Percentiles rank a stretch among this genome's conserved stretches.
These are phyloP conservation scores for Nipponacmea schrenckii DNA, from an alignment of 2,888 invertebrate genomes.

Conservation along the genomic window DNA sequence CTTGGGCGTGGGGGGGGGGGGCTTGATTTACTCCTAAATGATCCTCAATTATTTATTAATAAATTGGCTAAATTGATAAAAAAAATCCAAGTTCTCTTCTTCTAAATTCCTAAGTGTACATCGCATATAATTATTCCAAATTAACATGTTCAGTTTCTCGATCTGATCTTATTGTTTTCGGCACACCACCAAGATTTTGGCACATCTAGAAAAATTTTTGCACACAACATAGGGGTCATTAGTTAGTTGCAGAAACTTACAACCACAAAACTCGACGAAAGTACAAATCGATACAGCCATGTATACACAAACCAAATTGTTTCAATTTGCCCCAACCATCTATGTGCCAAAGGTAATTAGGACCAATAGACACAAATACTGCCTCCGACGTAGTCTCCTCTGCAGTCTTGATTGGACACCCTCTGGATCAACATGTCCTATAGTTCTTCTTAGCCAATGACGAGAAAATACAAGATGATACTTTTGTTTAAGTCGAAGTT, in stretches of 20 bases:
- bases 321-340: conserved; percentile 16
- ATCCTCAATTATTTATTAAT: no score
- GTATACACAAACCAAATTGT: conserved; percentile 17
- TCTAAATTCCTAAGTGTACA: not conserved
- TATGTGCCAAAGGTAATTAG: conserved; percentile 20
- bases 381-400: no score
- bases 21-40: no score
- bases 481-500: not conserved
- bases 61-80: no score
- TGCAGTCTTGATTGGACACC: conserved; percentile 10
- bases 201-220: conserved; percentile 2
- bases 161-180: conserved; percentile 14
- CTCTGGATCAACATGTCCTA: conserved; percentile 10
- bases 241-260: conserved; percentile 12
- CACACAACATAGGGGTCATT: conserved; percentile 11
- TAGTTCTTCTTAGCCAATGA: conserved; percentile 3
- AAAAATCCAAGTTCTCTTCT: not conserved
- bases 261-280: conserved; percentile 12
- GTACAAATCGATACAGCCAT: conserved; percentile 17
- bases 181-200: conserved; percentile 8
- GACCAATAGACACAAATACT: conserved; percentile 10
- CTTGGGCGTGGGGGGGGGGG: no score
- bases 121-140: conserved; percentile 5
- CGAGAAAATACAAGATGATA: not conserved
- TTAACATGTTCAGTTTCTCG: conserved; percentile 15